These are phyloP conservation scores for Volucella bombylans DNA, from an alignment of 2,888 invertebrate genomes.

Conservation along the genomic window DNA sequence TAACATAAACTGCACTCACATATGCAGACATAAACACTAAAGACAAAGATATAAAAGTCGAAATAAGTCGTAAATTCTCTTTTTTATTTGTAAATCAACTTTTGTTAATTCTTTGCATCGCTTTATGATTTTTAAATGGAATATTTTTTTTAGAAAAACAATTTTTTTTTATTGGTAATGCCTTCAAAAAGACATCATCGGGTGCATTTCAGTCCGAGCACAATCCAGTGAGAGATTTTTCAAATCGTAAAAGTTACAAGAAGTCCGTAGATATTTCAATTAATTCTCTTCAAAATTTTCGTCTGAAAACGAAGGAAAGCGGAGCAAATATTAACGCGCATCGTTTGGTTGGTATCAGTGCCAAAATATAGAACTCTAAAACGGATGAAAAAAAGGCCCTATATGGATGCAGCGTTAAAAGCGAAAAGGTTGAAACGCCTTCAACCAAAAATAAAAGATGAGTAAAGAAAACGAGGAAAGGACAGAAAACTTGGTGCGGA, in stretches of 20 bases:
- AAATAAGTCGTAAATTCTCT: too few relatives aligned
- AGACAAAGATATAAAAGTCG: too few relatives aligned
- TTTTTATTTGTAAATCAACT: too few relatives aligned
- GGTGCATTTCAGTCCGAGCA: too few relatives aligned
- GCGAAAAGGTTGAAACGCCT: slow-evolving; percentile 75
- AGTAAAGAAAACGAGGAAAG: slow-evolving; percentile 27
- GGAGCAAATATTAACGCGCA: slow-evolving; percentile 29
- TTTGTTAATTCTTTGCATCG: too few relatives aligned
- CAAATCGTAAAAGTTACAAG: slow-evolving; percentile 76
- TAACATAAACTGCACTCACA: too few relatives aligned
- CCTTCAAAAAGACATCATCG: slow-evolving; percentile 72
- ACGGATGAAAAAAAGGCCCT: slow-evolving; percentile 78
- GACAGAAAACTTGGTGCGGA: not conserved
- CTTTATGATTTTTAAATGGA: slow-evolving; percentile 57
- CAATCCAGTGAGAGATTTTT: too few relatives aligned
- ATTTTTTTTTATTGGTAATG: slow-evolving; percentile 62
- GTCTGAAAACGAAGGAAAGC: slow-evolving; percentile 51
- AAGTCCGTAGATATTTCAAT: slow-evolving; percentile 79
- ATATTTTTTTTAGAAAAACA: slow-evolving; percentile 62
- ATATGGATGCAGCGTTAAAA: slow-evolving; percentile 77
- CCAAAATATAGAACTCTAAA: slow-evolving; percentile 78
- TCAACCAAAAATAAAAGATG: slow-evolving; percentile 14
- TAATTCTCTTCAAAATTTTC: slow-evolving; percentile 79
- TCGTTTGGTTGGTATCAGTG: slow-evolving; percentile 74
- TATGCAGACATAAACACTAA: too few relatives aligned